Base-by-base conservation (phyloP, 2,797 vertebrate genomes). In the Gymnoscopelus microlampas region DNA sequence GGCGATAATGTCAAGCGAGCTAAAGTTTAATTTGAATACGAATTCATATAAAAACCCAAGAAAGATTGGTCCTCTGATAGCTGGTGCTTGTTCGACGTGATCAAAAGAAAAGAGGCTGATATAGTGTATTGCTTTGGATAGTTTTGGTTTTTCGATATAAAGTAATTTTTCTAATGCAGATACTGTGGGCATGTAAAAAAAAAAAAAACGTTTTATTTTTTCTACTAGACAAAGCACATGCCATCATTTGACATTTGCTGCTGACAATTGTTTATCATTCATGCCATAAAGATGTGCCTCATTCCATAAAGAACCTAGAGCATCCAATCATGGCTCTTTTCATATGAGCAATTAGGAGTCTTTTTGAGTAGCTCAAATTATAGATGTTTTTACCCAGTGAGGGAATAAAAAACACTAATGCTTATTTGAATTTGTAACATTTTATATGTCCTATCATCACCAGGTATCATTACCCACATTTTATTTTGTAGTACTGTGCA, bases 321-420 rank as follows among this genome's bases (percentile, higher is more conserved):
- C 79, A 88, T 88, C 83, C 79, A 91, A 89, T 90, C 85, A 91
- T 12, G 64, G 69, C 63, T 74, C 77, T 74, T 90, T 90, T 89
- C 85, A 89, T 78, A 83, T 67, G 76, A 85, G 84, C 81, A 90
- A 91, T 90, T 89, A 89, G 79, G 80, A 80, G 85, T 78, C 85
- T 83, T 86, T 89, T 85, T 80, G 80, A 85, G 74, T 62, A 58
- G 76, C 78, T 85, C 47, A 82, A 87, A 87, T 86, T 86, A 80
- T 82, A 85, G 78, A 80, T 81, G 79, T 80, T 86, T 85, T 82
- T 80, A 78, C 59, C 14, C 58, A 81, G 71, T 55, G 55, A n/a
- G 24, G 13, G 29, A 56, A 64, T 60, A 66, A 71, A 47, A 24
- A 57, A 71, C 83, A 79, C 63, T 39, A 67, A 57, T 39, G 72